Percentiles rank a stretch among this genome's conserved stretches.
phyloP scores from a whole-genome alignment of 2,888 invertebrate species.

The Aspidiotus destructor region DNA sequence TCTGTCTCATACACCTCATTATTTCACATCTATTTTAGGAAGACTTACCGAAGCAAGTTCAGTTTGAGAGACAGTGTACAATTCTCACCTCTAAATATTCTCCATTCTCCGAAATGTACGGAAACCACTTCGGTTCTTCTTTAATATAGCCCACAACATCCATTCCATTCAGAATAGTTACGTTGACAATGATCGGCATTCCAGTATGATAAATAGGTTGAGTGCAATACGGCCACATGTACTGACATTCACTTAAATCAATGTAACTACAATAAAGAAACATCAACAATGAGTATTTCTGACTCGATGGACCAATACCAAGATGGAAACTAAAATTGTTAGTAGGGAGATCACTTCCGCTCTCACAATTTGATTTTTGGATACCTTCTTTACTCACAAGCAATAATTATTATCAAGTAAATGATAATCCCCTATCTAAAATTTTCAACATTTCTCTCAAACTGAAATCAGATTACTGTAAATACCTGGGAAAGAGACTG shows the following conservation, averaged over 20 bases:
- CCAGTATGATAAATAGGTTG: slow-evolving; percentile 84
- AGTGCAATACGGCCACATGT: slow-evolving; percentile 98
- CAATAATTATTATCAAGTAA: not conserved
- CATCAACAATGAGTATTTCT: not conserved
- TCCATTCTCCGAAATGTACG: slow-evolving; percentile 71
- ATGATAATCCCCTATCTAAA: not conserved
- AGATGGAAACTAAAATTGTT: too few relatives aligned
- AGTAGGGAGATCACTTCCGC: too few relatives aligned
- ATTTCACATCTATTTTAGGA: too few relatives aligned
- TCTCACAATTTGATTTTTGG: too few relatives aligned
- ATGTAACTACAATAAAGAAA: slow-evolving; percentile 61
- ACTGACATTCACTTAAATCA: slow-evolving; percentile 88
- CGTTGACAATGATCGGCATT: slow-evolving; percentile 81
- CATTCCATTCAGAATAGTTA: slow-evolving; percentile 87
- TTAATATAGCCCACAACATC: slow-evolving; percentile 75
- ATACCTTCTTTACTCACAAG: not conserved
- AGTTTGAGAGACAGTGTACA: too few relatives aligned
- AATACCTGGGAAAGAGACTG: slow-evolving; percentile 43
- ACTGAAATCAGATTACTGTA: too few relatives aligned
- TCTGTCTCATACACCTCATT: too few relatives aligned
- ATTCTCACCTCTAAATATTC: slow-evolving; percentile 63
- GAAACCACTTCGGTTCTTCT: slow-evolving; percentile 71
- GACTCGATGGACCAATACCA: too few relatives aligned
- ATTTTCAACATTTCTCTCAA: too few relatives aligned
- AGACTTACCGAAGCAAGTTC: too few relatives aligned